Percentiles rank a stretch among this genome's conserved stretches.
Evolutionary conservation across 2,113 vertebrate genomes (phyloP).

Genomic region (Crotalus viridis): DNA sequence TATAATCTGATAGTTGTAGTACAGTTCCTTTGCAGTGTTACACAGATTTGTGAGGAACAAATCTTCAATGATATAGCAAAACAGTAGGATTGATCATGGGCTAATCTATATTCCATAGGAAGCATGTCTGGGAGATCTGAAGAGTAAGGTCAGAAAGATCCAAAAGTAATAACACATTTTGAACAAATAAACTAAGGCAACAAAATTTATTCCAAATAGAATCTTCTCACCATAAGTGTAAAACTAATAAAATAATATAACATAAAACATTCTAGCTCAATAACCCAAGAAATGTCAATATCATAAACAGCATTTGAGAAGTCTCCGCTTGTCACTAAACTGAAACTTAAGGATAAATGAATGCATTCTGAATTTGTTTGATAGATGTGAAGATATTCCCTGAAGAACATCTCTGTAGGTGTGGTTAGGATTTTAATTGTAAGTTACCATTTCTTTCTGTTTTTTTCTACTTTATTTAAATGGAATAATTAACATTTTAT

Average conservation of each 20-base stretch:
- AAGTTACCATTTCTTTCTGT: not conserved
- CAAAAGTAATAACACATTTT: not conserved
- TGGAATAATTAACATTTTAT: not conserved
- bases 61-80: not conserved
- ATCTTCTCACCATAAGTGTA: not conserved
- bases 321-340: not conserved
- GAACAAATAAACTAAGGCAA: not conserved
- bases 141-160: not conserved
- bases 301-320: not conserved
- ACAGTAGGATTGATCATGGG: not conserved
- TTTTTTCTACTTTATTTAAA: not conserved
- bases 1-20: not conserved
- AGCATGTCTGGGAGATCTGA: not conserved
- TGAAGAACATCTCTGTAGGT: slow-evolving; percentile 5
- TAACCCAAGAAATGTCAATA: not conserved
- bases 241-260: not conserved
- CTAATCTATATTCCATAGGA: not conserved
- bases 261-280: not conserved
- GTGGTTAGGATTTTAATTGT: not conserved
- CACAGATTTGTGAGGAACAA: not conserved
- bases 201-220: not conserved
- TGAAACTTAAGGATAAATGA: not conserved
- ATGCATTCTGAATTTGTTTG: not conserved
- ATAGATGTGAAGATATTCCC: not conserved
- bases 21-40: not conserved